Evolutionary conservation across 2,888 invertebrate genomes (phyloP), one percentile per base, ranked within the genome.

Genomic region (Caenorhabditis angaria): DNA sequence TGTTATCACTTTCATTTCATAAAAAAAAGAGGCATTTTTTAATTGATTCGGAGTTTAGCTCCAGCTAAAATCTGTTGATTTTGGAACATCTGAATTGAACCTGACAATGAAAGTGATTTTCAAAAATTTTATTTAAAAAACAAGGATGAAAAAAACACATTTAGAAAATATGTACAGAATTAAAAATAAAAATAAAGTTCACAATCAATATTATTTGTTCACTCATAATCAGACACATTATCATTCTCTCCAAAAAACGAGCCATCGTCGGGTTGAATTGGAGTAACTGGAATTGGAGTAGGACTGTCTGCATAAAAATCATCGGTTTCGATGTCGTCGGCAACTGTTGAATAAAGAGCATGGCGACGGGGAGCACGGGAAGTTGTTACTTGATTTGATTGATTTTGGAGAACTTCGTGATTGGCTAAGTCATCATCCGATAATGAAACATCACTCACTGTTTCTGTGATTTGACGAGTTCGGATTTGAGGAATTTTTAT

Each of bases 261-360:
- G 0, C 64, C 71, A 63, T 71, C 66, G 3, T 62, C 71, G 10
- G 60, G 56, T 25, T 66, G 66, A 53, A 71, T 32, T 20, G 71
- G 71, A 18, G 71, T 71, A 60, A 67, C 60, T 27, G 66, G 63
- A 54, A 63, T 60, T 14, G 66, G 70, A 54, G 59, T 28, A 22
- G 70, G 71, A 12, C 63, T 56, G 28, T 66, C 71, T 60, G 1
- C 18, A 27, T 54, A 10, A 27, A 47, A 51, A 14, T 60, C 20
- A 20, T 24, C 20, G 27, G 24, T 20, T 25, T 55, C 24, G 27
- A 55, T 22, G 20, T 10, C 27, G 55, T 83, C 83, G 1, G 83
- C 79, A 56, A 83, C 80, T 3, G 81, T 80, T 20, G 83, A 78
- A 65, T 83, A 83, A 55, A 82, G 70, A 35, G 69, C 80, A 61